A percentile compares a stretch with the other conserved stretches of the same genome.
These are phyloP conservation scores for Phenacoccus solenopsis DNA, from an alignment of 1,140 invertebrate species.

Conservation along the genomic window DNA sequence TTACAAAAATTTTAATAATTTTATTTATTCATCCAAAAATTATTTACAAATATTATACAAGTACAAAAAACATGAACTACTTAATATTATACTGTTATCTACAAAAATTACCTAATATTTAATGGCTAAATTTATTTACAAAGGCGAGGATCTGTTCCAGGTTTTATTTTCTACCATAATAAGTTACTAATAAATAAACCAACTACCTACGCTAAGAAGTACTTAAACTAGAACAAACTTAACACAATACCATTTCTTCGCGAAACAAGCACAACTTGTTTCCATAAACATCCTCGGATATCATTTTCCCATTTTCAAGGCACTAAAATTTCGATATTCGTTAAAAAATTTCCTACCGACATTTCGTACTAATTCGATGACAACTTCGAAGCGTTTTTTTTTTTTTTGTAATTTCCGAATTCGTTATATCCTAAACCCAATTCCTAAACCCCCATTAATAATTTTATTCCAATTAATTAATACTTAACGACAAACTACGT, in stretches of 20 bases:
- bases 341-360: not conserved
- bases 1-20: not conserved
- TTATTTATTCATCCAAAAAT: slow-evolving; percentile 6
- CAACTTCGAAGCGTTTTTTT: not conserved
- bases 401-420: no score
- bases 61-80: slow-evolving; percentile 6
- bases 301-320: not conserved
- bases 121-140: slow-evolving; percentile 12
- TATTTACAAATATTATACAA: slow-evolving; percentile 8
- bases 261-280: not conserved
- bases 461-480: not conserved
- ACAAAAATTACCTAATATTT: not conserved
- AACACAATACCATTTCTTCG: not conserved
- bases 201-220: not conserved
- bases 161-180: not conserved
- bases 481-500: not conserved
- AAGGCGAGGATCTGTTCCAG: slow-evolving; percentile 12
- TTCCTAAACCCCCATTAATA: not conserved
- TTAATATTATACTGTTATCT: not conserved
- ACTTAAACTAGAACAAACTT: not conserved
- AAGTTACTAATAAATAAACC: not conserved
- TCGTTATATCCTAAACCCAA: no score
- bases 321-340: not conserved
- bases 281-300: no score
- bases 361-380: not conserved